These are phyloP conservation scores for Orientallactaga bullata DNA, from an alignment of 2,113 vertebrate species.

Conservation along the genomic window DNA sequence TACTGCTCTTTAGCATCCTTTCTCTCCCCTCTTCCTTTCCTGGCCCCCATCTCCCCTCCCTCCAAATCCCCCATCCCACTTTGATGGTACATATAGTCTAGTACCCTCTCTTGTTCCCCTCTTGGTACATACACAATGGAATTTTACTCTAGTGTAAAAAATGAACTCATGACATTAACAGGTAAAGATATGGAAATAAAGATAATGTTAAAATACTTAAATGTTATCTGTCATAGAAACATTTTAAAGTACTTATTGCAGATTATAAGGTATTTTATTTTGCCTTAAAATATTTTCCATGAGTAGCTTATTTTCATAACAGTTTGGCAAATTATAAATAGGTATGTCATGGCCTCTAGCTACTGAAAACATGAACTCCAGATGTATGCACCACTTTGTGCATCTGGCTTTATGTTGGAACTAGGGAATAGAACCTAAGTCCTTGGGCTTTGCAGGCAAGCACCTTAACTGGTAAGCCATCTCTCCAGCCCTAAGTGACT, in stretches of 20 bases:
- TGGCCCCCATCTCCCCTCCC: too few relatives aligned
- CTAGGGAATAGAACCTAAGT: too few relatives aligned
- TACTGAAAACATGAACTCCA: too few relatives aligned
- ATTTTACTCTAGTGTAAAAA: background rate
- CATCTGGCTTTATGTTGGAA: too few relatives aligned
- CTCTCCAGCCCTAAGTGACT: background rate
- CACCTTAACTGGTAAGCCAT: too few relatives aligned
- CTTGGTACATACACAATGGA: background rate
- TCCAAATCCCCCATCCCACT: background rate
- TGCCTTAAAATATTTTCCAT: background rate
- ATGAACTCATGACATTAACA: background rate
- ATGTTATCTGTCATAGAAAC: background rate
- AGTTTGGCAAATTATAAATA: slow-evolving; percentile 13
- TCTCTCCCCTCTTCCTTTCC: background rate
- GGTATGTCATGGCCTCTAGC: too few relatives aligned
- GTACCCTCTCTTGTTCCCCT: background rate
- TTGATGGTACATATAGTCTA: background rate
- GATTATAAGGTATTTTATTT: slow-evolving; percentile 37
- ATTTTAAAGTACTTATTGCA: background rate
- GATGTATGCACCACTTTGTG: too few relatives aligned
- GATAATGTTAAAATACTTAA: background rate
- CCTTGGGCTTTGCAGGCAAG: too few relatives aligned
- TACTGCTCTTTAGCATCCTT: too few relatives aligned
- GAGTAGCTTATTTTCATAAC: slow-evolving; percentile 37
- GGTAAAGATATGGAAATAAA: background rate